Conservation (phyloP, 30 jellyfish, hydroid and myxozoan species). For the Hydractinia symbiolongicarpus region DNA sequence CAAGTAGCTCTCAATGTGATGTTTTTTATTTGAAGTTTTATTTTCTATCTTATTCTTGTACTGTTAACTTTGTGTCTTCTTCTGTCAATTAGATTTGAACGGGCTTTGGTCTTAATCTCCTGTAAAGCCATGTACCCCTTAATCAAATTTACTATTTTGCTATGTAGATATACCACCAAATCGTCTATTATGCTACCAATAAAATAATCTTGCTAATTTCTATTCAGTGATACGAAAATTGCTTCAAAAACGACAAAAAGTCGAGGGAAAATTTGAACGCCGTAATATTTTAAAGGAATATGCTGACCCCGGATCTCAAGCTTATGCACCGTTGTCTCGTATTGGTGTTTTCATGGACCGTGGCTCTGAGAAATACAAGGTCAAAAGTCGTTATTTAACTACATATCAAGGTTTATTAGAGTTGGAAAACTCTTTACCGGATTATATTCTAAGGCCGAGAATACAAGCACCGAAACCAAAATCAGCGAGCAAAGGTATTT, state of each 20-base stretch:
- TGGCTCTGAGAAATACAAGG: constrained; percentile 82
- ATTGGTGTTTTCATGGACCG: constrained; percentile 91
- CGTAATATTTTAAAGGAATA: constrained; percentile 77
- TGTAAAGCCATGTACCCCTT: too few species aligned
- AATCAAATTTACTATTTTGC: too few species aligned
- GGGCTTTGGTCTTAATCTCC: too few species aligned
- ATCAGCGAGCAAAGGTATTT: constrained; percentile 45
- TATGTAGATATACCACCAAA: too few species aligned
- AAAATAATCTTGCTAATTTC: neutral
- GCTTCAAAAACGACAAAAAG: constrained; percentile 55
- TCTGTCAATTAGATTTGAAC: too few species aligned
- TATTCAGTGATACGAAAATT: constrained; percentile 76
- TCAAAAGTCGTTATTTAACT: constrained; percentile 69
- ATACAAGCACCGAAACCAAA: constrained; percentile 85
- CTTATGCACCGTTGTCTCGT: constrained; percentile 94
- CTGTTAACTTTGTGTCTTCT: too few species aligned
- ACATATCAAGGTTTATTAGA: constrained; percentile 91
- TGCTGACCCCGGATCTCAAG: constrained; percentile 81
- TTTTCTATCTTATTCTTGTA: too few species aligned
- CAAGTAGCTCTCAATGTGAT: too few species aligned
- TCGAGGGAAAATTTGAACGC: constrained; percentile 79
- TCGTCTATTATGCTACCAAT: too few species aligned
- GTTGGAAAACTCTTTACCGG: constrained; percentile 87
- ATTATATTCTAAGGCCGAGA: constrained; percentile 79
- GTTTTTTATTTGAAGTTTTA: too few species aligned